A percentile compares a stretch with the other conserved stretches of the same genome.
These are phyloP conservation scores for Halictus ligatus DNA, from an alignment of 2,888 invertebrate species.

Conservation along the genomic window DNA sequence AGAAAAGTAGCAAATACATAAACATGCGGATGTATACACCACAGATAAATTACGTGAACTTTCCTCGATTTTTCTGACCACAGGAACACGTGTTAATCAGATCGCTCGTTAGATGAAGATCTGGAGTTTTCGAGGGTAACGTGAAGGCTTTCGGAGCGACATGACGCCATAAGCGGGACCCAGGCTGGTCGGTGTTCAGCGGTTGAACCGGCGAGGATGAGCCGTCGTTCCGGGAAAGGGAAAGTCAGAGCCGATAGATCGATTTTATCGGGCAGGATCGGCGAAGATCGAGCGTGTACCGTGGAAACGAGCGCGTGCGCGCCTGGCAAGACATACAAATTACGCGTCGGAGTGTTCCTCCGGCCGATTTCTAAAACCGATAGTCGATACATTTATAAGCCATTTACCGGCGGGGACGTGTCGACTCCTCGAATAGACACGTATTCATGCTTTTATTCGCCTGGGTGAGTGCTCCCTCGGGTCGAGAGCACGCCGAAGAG, in stretches of 20 bases:
- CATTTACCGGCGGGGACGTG: constrained; percentile 52
- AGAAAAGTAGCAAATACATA: too few relatives aligned
- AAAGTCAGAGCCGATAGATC: constrained; percentile 26
- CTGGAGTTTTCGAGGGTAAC: background rate
- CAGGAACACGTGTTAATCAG: background rate
- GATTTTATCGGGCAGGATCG: constrained; percentile 34
- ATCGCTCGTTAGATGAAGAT: background rate
- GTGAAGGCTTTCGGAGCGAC: background rate
- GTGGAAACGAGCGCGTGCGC: constrained; percentile 5
- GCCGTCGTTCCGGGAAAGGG: constrained; percentile 27
- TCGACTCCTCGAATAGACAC: constrained; percentile 42
- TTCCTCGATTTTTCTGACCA: background rate
- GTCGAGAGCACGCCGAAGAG: background rate
- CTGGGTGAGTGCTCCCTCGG: background rate
- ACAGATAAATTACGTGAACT: background rate
- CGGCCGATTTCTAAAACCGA: constrained; percentile 72
- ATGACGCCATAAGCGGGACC: background rate
- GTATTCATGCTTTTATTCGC: constrained; percentile 65
- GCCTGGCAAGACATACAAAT: constrained; percentile 67
- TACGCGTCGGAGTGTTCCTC: constrained; percentile 71
- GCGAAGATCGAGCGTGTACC: background rate
- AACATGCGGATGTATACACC: too few relatives aligned
- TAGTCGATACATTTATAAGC: constrained; percentile 68
- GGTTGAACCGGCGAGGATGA: background rate
- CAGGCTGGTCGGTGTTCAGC: background rate